Base-by-base conservation (phyloP, 2,888 invertebrate species). In the Catocala fraxini region DNA sequence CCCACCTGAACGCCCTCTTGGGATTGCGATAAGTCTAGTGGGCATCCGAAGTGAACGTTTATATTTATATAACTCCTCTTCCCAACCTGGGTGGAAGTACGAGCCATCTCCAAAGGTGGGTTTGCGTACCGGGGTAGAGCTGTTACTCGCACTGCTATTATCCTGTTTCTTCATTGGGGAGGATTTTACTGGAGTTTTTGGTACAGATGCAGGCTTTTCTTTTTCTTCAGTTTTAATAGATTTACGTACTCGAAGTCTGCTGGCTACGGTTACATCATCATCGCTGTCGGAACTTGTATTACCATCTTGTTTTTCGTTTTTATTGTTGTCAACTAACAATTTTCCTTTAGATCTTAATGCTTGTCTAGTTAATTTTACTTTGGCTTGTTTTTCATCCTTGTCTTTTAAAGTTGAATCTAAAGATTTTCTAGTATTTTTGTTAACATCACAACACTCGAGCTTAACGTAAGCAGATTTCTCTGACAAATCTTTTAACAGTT, bases 11-110 rank as follows among this genome's bases (percentile, higher is more conserved):
- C 91, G 83, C 7, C 93, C 96, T 71, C 97, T 95, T 41, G 97
- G 96, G 59, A 98, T 97, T 45, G 97, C 97, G 73, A 98, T 98
- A 55, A 98, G 93, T 75, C 97, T 96, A 42, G 96, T 95, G 1
- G 98, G 98, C 95, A 98, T 97, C 75, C 98, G 95, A 13, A 98
- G 89, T 0, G 97, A 97, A 74, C 97, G 95, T 85, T 98, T 98
- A 82, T 97, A 98, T 76, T 96, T 96, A 80, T 97, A 97, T 13
- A 98, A 95, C 81, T 97, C 97, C 82, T 97, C 97, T 89, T 97
- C 97, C 97, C 97, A 97, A 0, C 97, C 97, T 0, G 97, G 97
- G 73, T 96, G 95, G 80, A 97, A 97, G 81, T 96, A 96, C 47
- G 96, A 96, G 41, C 96, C 96, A 83, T 96, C 96, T 4, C 96